phyloP scores from a whole-genome alignment of 1,140 invertebrate genomes.

The Eupristina koningsbergeri region DNA sequence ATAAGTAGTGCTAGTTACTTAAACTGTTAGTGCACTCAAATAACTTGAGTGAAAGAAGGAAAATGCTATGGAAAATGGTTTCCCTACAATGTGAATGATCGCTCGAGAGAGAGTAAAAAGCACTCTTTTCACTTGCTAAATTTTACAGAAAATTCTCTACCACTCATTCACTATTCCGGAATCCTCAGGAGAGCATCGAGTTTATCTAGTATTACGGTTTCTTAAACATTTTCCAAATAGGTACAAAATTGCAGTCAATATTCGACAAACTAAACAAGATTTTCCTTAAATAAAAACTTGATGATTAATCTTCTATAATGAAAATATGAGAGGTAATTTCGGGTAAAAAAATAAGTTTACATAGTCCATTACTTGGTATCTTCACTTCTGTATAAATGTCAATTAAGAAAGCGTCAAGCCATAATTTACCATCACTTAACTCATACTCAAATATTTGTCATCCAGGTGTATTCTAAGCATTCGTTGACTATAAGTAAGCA shows the following conservation, averaged over 20 bases:
- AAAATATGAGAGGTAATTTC: not conserved
- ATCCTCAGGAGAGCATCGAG: not conserved
- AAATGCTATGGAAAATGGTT: not conserved
- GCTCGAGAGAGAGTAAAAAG: not conserved
- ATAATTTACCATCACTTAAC: conserved; percentile 19
- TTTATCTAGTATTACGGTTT: not conserved
- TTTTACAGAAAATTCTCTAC: conserved; percentile 12
- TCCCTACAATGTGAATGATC: not conserved
- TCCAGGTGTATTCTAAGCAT: not conserved
- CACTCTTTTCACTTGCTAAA: not conserved
- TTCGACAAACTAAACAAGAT: not conserved
- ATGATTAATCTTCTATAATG: not conserved
- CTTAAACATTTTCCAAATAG: not conserved
- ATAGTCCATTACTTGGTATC: not conserved
- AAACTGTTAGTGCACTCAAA: not conserved
- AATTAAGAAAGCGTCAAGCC: not conserved
- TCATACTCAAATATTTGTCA: conserved; percentile 32
- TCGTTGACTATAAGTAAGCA: not conserved
- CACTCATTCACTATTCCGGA: not conserved
- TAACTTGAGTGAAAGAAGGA: not conserved
- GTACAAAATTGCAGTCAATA: not conserved
- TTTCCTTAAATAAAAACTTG: not conserved
- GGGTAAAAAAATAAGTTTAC: not conserved
- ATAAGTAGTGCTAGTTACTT: not conserved
- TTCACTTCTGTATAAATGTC: not conserved